Evolutionary conservation across 2,797 vertebrate genomes (phyloP), one percentile per base, ranked within the genome.

Genomic region (Pseudomugil gertrudae): DNA sequence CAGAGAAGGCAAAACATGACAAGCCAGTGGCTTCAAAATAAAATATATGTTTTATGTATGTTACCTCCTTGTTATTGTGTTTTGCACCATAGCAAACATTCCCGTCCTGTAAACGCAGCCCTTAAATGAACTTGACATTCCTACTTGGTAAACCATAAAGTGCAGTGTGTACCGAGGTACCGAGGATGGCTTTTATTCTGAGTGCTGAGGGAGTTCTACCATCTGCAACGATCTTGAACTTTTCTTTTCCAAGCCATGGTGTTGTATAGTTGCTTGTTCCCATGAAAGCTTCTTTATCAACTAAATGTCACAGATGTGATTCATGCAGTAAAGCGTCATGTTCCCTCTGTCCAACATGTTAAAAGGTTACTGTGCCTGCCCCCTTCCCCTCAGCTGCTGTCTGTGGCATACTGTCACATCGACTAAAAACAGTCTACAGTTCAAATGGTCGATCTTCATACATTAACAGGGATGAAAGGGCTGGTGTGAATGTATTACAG

Each of bases 291-390:
- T 87, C 72, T 89, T 70, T 68, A 55, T 58, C 17, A 79, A 84
- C 55, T 74, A 87, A 86, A 83, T 90, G 87, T 88, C 88, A 87
- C 69, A 69, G 72, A 87, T 61, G 81, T 90, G 82, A 91, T 87
- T 92, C 78, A 90, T 83, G 83, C 72, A 63, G 65, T 21, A 76
- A 79, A 72, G 73, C 30, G 55, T 79, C 75, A 66, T 89, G 92
- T 88, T 84, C 75, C 78, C 67, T 63, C 76, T 57, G 30, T 59
- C 67, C 63, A 77, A 79, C 69, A 84, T 69, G 63, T 57, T 81
- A 69, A 88, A 93, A 94, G 92, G 92, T 93, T 88, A 91, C 66
- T 24, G 87, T 65, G 80, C 85, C 91, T 78, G 81, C 92, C 92
- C 86, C 66, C 70, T 84, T 87, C 63, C 76, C 81, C 62, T 78